Base-by-base conservation (phyloP, 2,888 invertebrate species). In the Silvanus unidentatus region DNA sequence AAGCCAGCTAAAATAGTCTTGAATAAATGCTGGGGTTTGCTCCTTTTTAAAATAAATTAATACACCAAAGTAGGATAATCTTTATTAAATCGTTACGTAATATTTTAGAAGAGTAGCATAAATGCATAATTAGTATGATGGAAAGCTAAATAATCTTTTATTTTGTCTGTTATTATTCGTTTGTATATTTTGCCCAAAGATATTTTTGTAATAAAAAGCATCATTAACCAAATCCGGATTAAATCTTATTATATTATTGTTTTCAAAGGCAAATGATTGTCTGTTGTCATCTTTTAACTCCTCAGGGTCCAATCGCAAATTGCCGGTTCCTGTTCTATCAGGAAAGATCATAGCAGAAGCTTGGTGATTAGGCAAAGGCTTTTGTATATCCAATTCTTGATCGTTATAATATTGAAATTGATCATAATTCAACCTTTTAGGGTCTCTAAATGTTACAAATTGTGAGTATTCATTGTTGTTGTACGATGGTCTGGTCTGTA, bases 281-380 rank as follows among this genome's bases (percentile, higher is more conserved):
- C 39, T 16, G 16, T 44, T 30, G 13, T 49, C 50, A 34, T 44
- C 42, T 32, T 32, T 37, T 34, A 67, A 57, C 50, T 66, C 61
- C 22, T 68, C 60, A 27, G 63, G 67, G 60, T 75, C 74, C 46
- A 76, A 67, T 56, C 71, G 69, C 34, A 77, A 60, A 55, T 76
- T 71, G 30, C 75, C 76, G 2, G 75, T 77, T 39, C 75, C 76
- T 27, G 75, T 75, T 46, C 78, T 70, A 55, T 75, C 75, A 2
- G 78, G 77, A 53, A 77, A 78, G 38, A 76, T 70, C 50, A 73
- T 69, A n/a, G 59, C 53, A 27, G 50, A 48, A 2, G 63, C 63
- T 36, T 57, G 56, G 49, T 67, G 64, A 49, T 62, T 58, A 42
- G 65, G 63, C 29, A 59, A 50, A 10, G 63, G 63, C 43, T 54